Evolutionary conservation across 2,797 vertebrate species (phyloP).

Genomic region (Falco rusticolus): DNA sequence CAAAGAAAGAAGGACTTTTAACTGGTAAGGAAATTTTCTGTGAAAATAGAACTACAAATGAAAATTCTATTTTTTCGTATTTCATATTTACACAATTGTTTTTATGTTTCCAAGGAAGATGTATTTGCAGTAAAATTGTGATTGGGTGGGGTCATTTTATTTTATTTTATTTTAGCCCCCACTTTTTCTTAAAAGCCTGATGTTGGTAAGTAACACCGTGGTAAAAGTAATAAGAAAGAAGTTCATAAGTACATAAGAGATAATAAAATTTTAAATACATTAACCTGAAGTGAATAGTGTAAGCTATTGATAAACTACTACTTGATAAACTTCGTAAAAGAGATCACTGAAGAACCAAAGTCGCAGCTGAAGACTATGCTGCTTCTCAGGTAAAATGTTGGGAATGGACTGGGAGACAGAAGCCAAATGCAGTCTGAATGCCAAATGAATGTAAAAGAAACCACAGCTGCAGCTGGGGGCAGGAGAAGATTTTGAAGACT

Average conservation of each 20-base stretch:
- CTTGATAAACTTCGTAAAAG: neutral
- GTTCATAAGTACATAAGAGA: neutral
- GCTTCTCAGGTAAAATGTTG: neutral
- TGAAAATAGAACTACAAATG: neutral
- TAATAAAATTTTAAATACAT: neutral
- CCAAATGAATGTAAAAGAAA: neutral
- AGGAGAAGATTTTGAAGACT: neutral
- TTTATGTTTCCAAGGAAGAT: neutral
- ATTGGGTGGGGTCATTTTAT: rapidly evolving
- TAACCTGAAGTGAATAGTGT: neutral
- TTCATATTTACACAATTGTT: neutral
- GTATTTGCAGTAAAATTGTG: neutral
- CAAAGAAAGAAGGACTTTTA: neutral
- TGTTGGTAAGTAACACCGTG: neutral
- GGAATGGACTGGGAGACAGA: neutral
- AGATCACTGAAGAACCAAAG: neutral
- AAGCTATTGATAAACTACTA: neutral
- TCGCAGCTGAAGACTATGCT: neutral
- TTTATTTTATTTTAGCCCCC: rapidly evolving
- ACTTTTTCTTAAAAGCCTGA: neutral
- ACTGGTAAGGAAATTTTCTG: neutral
- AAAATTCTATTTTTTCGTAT: neutral
- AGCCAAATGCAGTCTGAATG: neutral
- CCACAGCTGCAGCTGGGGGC: rapidly evolving
- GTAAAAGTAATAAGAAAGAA: neutral